Base-by-base conservation (phyloP, 2,113 vertebrate genomes). In the Cromileptes altivelis region DNA sequence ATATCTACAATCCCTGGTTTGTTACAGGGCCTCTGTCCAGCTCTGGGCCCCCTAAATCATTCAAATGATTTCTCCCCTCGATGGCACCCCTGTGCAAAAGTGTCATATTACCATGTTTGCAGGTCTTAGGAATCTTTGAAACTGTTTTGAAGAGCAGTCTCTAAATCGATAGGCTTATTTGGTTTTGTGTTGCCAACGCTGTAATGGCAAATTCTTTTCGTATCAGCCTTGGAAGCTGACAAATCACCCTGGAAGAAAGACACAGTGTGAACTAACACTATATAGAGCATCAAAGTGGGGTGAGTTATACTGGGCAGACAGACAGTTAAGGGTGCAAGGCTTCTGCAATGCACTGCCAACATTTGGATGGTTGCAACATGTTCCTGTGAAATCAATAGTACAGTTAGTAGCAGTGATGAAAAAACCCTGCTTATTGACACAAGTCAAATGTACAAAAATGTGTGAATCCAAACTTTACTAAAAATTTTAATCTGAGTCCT, bases 1-100 rank as follows among this genome's bases (percentile, higher is more conserved):
- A 89, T 85, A 88, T 72, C 85, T 62, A 62, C 81, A 85, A 76
- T 79, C 78, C 62, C 50, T 47, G 67, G 25, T 76, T 76, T 88
- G 71, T 81, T 82, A 52, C 67, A 80, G 23, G 23, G 53, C 65
- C 61, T 61, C 33, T 63, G 63, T 68, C 61, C 56, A 69, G 60
- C 42, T 60, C 42, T 72, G 58, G 21, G 52, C 19, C 42, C 45
- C 70, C 23, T 86, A 84, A 88, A 92, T 89, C 72, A 75, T 15
- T 70, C 27, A 56, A 75, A 75, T 69, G 52, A 64, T 64, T 80
- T 40, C 14, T 23, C 6, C n/a, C 33, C 10, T 65, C 40, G 30
- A 70, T 56, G 52, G 70, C 60, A 74, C 56, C 85, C 47, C 71
- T 40, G 58, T 45, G 78, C 61, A 55, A 52, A 21, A 50, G n/a